These are phyloP conservation scores for Antechinus stuartii DNA, from an alignment of 2,113 vertebrate species.

Conservation along the genomic window DNA sequence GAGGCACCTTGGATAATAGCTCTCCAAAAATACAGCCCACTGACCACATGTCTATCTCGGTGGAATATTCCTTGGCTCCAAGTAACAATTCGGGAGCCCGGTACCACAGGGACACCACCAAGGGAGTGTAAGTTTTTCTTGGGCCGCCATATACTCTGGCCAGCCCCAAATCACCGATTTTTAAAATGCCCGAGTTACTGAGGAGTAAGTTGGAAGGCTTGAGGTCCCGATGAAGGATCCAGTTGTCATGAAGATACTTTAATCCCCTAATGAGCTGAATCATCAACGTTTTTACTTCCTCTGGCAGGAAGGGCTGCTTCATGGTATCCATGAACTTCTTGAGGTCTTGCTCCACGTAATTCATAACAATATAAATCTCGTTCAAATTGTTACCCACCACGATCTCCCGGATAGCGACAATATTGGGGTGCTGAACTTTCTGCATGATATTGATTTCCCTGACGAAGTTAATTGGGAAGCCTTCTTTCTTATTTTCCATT, in stretches of 20 bases:
- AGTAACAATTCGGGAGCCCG: constrained; percentile 94
- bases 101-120: constrained; percentile 98
- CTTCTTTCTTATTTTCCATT: constrained; percentile 98
- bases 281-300: neutral
- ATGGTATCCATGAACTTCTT: constrained; percentile 99
- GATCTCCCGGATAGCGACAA: constrained; percentile 95
- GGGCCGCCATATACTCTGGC: constrained; percentile 96
- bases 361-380: constrained; percentile 99
- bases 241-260: neutral
- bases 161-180: neutral
- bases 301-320: constrained; percentile 90
- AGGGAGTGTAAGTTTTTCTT: constrained; percentile 95
- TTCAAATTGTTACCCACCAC: constrained; percentile 99
- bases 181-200: neutral
- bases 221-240: neutral
- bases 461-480: constrained; percentile 96
- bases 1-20: neutral
- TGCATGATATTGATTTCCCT: constrained; percentile 98
- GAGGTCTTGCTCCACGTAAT: constrained; percentile 97
- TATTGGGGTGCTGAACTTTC: constrained; percentile 95
- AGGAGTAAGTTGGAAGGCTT: neutral
- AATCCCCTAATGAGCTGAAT: neutral
- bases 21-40: constrained; percentile 98
- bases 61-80: constrained; percentile 88
- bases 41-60: constrained; percentile 97